Evolutionary conservation across 1,140 invertebrate genomes (phyloP), one percentile per base, ranked within the genome.

Genomic region (Bombus impatiens): DNA sequence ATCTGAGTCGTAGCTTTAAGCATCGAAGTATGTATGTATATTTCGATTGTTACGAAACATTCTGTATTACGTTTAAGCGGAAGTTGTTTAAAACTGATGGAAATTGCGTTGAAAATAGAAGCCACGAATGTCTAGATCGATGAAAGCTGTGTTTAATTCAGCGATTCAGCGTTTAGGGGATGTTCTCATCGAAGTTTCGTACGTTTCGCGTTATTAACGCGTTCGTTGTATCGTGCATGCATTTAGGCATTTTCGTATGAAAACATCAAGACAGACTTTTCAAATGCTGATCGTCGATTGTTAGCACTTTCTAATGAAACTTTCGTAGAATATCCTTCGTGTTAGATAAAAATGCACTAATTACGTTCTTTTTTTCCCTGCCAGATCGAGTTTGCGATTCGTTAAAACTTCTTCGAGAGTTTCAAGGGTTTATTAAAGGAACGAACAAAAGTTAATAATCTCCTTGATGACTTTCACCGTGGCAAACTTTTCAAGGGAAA

Each of bases 1-100:
- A 44, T 3, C 18, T 2, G 5, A 68, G 6, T 3, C 0, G 32
- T 10, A 9, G 10, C 25, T 28, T 35, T 3, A 67, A 70, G 35
- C 68, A 25, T 40, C 25, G 13, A 35, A 32, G 12, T 28, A 35
- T 6, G 1, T 8, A 15, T 6, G 18, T 28, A n/a, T 25, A 40
- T 59, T 28, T 47, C 53, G 75, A 40, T 59, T 9, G 42, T 59
- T 42, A 35, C 18, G 80, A 62, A 59, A 74, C 57, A 40, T 28
- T 35, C 53, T 59, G 70, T 44, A 9, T 71, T 35, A 37, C 44
- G 65, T 37, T 0, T 15, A 40, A 57, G 8, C 5, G 37, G 35
- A 84, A 84, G 65, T 84, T 78, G 35, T 18, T 10, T 28, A 71
- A 84, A 65, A 78, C 47, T 62, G 75, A 15, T 53, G 47, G 40